Percentiles rank a stretch among this genome's conserved stretches.
These are phyloP conservation scores for Petrocephalus microphthalmus DNA, from an alignment of 2,113 vertebrate genomes.

Conservation along the genomic window DNA sequence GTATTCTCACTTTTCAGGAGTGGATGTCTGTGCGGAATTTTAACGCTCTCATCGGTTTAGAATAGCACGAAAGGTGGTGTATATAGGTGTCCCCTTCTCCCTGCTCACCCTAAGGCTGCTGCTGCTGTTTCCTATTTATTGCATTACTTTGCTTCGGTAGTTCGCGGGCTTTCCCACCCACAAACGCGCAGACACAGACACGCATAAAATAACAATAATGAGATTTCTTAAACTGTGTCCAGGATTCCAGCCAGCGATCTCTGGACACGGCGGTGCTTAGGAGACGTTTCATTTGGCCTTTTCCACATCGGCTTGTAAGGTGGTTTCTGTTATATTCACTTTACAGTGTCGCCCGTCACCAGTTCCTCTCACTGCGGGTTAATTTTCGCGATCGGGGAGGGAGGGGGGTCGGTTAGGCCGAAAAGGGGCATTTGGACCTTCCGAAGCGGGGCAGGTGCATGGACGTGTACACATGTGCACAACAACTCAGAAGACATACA, in stretches of 20 bases:
- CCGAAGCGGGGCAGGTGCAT: not conserved
- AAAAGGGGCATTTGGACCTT: too few species aligned
- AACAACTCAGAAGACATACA: not conserved
- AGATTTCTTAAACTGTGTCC: not conserved
- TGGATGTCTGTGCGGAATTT: not conserved
- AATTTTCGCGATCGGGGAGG: not conserved
- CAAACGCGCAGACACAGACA: not conserved
- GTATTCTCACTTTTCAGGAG: not conserved
- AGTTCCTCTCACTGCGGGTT: not conserved
- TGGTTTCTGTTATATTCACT: not conserved
- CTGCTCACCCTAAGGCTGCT: not conserved
- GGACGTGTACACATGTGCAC: too few species aligned
- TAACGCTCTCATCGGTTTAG: not conserved
- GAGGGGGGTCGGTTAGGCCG: not conserved
- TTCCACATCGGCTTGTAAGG: not conserved
- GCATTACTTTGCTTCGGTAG: not conserved
- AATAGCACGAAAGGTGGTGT: not conserved
- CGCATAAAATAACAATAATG: not conserved
- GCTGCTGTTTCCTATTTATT: slow-evolving; percentile 19
- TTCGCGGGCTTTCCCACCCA: not conserved
- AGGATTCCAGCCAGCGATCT: not conserved
- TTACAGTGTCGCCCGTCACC: not conserved
- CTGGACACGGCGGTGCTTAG: not conserved
- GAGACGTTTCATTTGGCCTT: not conserved
- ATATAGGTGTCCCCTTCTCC: not conserved